A percentile compares a stretch with the other conserved stretches of the same genome.
These are phyloP conservation scores for Emmelina monodactyla DNA, from an alignment of 2,888 invertebrate genomes.

Conservation along the genomic window DNA sequence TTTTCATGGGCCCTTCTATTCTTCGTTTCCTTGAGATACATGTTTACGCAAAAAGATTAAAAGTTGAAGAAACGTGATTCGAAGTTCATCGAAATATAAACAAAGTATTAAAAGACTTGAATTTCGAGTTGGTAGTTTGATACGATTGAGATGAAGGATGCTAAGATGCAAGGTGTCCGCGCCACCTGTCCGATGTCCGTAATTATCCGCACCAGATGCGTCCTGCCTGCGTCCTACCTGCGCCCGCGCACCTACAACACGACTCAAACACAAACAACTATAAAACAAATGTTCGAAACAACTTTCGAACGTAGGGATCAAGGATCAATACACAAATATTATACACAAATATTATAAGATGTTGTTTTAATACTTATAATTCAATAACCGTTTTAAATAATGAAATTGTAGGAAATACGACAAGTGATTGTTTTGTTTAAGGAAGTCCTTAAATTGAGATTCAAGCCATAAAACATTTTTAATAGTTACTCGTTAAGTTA, in stretches of 20 bases:
- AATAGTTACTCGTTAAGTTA: no score
- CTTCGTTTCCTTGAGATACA: neutral
- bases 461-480: no score
- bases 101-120: constrained; percentile 7
- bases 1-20: constrained; percentile 29
- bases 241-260: constrained; percentile 9
- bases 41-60: no score
- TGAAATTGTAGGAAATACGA: no score
- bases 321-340: no score
- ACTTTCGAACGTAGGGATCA: no score
- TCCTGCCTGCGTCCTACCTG: constrained; percentile 38
- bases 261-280: constrained; percentile 20
- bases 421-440: no score
- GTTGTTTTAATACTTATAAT: no score
- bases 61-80: no score
- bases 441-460: no score
- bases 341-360: no score
- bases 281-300: constrained; percentile 29
- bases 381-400: no score
- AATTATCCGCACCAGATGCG: constrained; percentile 61
- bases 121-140: neutral
- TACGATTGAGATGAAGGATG: constrained; percentile 21
- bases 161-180: constrained; percentile 50
- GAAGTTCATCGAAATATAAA: constrained; percentile 4
- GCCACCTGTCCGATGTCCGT: constrained; percentile 53